Conservation (phyloP, 2,888 invertebrate species). For the Alentia gelatinosa region DNA sequence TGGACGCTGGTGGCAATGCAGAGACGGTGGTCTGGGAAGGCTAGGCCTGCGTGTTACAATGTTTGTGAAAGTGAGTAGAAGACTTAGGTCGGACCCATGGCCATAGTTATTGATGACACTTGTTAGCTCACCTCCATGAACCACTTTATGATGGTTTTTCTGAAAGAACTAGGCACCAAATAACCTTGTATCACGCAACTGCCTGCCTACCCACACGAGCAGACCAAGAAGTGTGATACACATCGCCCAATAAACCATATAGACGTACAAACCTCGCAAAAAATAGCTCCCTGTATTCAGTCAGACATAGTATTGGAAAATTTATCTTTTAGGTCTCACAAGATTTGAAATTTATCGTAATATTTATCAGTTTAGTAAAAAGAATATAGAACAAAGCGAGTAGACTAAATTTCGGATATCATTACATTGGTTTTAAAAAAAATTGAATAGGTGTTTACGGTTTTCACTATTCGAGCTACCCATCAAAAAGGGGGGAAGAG, state of each 20-base stretch:
- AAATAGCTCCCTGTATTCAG: no score
- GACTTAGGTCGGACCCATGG: constrained; percentile 9
- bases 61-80: neutral
- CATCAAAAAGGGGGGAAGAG: no score
- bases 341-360: neutral
- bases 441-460: no score
- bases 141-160: neutral
- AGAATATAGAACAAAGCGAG: neutral
- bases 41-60: constrained; percentile 59
- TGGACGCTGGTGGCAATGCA: constrained; percentile 36
- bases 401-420: neutral
- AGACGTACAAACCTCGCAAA: no score
- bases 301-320: no score
- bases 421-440: no score
- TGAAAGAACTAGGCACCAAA: constrained; percentile 60
- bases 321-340: no score
- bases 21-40: constrained; percentile 41
- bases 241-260: neutral
- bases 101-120: neutral
- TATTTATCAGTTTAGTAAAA: neutral
- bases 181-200: constrained; percentile 61
- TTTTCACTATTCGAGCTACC: no score
- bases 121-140: neutral
- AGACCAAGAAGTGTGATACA: constrained; percentile 55
- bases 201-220: constrained; percentile 55